These are phyloP conservation scores for Platysteira castanea DNA, from an alignment of 2,113 vertebrate species.

Conservation along the genomic window DNA sequence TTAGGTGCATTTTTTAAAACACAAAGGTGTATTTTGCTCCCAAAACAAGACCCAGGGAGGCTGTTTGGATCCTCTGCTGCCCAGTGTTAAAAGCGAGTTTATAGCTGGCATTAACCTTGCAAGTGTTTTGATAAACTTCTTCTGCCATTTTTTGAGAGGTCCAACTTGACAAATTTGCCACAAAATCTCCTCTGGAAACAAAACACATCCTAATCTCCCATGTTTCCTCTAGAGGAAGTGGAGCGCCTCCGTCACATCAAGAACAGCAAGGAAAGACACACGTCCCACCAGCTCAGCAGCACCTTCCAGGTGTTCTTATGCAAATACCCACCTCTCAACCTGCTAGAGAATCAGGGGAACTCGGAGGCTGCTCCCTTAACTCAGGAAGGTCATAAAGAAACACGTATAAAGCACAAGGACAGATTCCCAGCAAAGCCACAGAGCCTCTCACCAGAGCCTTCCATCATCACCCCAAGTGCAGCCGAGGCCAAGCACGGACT, in stretches of 20 bases:
- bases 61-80: neutral
- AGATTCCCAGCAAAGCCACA: neutral
- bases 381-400: neutral
- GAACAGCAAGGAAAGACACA: neutral
- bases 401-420: neutral
- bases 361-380: neutral
- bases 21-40: neutral
- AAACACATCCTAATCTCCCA: neutral
- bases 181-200: neutral
- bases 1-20: neutral
- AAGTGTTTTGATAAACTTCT: neutral
- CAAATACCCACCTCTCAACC: fast-evolving
- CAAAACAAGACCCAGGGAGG: neutral
- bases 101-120: neutral
- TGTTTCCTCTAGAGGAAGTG: neutral
- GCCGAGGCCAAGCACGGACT: neutral
- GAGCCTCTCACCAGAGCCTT: neutral
- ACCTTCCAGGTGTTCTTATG: neutral
- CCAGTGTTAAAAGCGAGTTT: fast-evolving
- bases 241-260: neutral
- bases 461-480: fast-evolving
- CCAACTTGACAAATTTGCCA: neutral
- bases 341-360: neutral
- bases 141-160: neutral
- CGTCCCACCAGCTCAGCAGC: neutral